Conservation (phyloP, 1,140 invertebrate species). For the Trichonephila clavata region DNA sequence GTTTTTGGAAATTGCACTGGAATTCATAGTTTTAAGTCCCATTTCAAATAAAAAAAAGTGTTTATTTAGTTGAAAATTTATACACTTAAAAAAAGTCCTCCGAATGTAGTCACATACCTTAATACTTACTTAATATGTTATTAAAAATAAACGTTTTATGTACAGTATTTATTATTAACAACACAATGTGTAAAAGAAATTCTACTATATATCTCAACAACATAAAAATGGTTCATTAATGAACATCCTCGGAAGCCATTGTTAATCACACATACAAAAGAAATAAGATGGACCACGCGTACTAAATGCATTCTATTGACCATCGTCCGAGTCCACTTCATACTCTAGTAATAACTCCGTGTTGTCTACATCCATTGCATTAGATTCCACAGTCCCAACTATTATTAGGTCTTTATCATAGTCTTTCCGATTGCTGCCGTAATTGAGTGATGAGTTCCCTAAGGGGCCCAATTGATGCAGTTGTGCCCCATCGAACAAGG, state of each 20-base stretch:
- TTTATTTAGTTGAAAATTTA: no score
- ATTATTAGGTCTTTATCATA: background rate
- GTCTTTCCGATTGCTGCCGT: background rate
- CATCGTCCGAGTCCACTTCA: background rate
- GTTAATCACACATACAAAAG: background rate
- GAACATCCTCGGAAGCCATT: background rate
- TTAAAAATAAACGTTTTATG: no score
- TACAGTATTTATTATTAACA: no score
- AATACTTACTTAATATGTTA: no score
- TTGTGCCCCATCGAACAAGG: background rate
- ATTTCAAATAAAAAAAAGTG: no score
- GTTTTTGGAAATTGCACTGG: no score
- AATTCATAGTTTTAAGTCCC: no score
- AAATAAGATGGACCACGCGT: background rate
- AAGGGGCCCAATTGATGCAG: conserved; percentile 12
- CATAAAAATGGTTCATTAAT: background rate
- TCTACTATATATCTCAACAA: no score
- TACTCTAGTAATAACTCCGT: background rate
- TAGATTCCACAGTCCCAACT: background rate
- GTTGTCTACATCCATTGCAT: background rate
- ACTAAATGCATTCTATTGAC: background rate
- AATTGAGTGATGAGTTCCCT: background rate
- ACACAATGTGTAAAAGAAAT: no score
- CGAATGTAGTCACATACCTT: no score
- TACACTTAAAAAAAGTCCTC: no score